Percentiles rank a stretch among this genome's conserved stretches.
phyloP scores from a whole-genome alignment of 2,113 vertebrate species.

The Marcusenius ussheri region DNA sequence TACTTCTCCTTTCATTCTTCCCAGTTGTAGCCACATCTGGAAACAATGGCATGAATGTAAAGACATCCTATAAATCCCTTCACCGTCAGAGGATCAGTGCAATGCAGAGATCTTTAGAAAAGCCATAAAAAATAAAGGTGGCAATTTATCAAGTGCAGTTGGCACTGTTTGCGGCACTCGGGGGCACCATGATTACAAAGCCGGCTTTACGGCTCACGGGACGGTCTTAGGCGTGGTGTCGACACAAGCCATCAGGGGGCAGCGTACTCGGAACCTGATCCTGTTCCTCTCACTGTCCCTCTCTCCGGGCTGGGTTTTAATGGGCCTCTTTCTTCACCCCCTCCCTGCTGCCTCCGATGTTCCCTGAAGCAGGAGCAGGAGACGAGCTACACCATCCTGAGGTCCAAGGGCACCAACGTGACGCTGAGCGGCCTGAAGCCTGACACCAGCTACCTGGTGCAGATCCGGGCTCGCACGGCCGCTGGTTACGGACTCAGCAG shows the following conservation, averaged over 20 bases:
- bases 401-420: slow-evolving; percentile 85
- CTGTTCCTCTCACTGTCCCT: neutral
- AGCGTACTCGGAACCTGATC: neutral
- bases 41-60: slow-evolving; percentile 54
- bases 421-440: slow-evolving; percentile 90
- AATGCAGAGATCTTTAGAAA: slow-evolving; percentile 50
- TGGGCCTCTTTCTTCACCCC: slow-evolving; percentile 4
- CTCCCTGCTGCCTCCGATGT: slow-evolving; percentile 16
- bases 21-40: slow-evolving; percentile 54
- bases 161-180: slow-evolving; percentile 36
- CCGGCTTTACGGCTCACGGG: neutral
- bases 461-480: slow-evolving; percentile 91
- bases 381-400: slow-evolving; percentile 95
- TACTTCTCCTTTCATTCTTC: slow-evolving; percentile 20
- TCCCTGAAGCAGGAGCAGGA: slow-evolving; percentile 92
- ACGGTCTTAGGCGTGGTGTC: neutral
- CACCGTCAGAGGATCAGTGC: slow-evolving; percentile 42
- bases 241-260: slow-evolving; percentile 6
- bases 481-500: slow-evolving; percentile 91
- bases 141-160: slow-evolving; percentile 48
- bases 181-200: slow-evolving; percentile 27
- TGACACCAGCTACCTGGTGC: slow-evolving; percentile 87
- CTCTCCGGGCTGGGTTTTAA: neutral
- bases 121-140: slow-evolving; percentile 54
- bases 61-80: slow-evolving; percentile 54